A percentile compares a stretch with the other conserved stretches of the same genome.
Evolutionary conservation across 2,113 vertebrate species (phyloP).

Genomic region (Oreotrochilus melanogaster): DNA sequence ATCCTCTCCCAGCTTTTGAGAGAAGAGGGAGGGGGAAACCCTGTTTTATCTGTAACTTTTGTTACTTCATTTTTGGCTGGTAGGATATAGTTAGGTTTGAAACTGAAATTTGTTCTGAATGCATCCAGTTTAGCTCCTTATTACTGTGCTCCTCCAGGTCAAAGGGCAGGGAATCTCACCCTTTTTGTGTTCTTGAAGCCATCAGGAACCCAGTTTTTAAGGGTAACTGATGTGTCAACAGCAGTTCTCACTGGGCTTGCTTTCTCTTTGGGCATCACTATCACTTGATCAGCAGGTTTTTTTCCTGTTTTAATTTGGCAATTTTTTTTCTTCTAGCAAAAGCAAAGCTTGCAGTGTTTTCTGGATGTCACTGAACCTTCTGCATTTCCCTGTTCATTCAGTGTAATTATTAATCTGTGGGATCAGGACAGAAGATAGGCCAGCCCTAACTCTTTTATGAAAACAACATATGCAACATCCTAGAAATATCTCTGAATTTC

Average conservation of each 20-base stretch:
- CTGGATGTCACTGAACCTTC: background rate
- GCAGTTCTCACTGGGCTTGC: background rate
- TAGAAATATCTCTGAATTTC: background rate
- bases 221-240: background rate
- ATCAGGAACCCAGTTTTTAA: background rate
- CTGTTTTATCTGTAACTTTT: background rate
- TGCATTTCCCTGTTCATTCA: background rate
- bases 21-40: no score
- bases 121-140: background rate
- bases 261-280: background rate
- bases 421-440: background rate
- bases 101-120: background rate
- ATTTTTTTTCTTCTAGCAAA: background rate
- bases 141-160: background rate
- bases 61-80: background rate
- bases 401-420: background rate
- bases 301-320: background rate
- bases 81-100: background rate
- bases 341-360: background rate
- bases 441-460: background rate
- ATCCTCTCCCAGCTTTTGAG: rapidly evolving
- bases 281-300: background rate
- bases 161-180: background rate
- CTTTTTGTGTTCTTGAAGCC: no score
- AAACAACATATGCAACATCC: background rate